Base-by-base conservation (phyloP, 2,888 invertebrate species). In the Lumbricus terrestris region DNA sequence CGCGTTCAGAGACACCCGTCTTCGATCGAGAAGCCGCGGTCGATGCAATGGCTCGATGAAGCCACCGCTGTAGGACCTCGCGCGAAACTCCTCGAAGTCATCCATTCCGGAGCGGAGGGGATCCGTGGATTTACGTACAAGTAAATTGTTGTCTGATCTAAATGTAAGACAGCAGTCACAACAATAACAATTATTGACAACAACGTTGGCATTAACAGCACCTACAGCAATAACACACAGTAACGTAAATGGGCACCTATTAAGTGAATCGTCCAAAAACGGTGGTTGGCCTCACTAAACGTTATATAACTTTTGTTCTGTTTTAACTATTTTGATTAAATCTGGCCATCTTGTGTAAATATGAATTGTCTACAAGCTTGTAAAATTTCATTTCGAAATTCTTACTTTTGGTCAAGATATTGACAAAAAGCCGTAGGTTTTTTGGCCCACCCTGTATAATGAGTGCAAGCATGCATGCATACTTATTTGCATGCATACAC, bases 41-140 rank as follows among this genome's bases (percentile, higher is more conserved):
- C 37, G 16, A 34, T 40, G 34, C 0, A 33, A 20, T 33, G 88
- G 20, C 34, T 88, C 40, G 38, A 47, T 37, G 88, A 40, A 82
- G 11, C 90, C 88, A 18, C 90, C 83, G 90, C 90, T 90, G 90
- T 82, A 90, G 88, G 90, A 90, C 37, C 89, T 89, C 15, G 42
- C 89, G 33, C 89, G 42, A 18, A 89, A 89, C 18, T 54, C 69
- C 29, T 89, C 89, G 35, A 89, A 89, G 35, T 89, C 89, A 37
- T 89, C 89, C 54, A 69, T 89, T 33, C 16, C 33, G 34, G 13
- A 2, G 8, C 8, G 0, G n/a, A 69, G n/a, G 11, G 11, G 69
- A n/a, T n/a, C n/a, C n/a, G n/a, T n/a, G n/a, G n/a, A n/a, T n/a
- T n/a, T n/a, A n/a, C n/a, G n/a, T n/a, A 69, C n/a, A 69, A 54